These are phyloP conservation scores for Macheiramphus alcinus DNA, from an alignment of 2,113 vertebrate species.

Conservation along the genomic window DNA sequence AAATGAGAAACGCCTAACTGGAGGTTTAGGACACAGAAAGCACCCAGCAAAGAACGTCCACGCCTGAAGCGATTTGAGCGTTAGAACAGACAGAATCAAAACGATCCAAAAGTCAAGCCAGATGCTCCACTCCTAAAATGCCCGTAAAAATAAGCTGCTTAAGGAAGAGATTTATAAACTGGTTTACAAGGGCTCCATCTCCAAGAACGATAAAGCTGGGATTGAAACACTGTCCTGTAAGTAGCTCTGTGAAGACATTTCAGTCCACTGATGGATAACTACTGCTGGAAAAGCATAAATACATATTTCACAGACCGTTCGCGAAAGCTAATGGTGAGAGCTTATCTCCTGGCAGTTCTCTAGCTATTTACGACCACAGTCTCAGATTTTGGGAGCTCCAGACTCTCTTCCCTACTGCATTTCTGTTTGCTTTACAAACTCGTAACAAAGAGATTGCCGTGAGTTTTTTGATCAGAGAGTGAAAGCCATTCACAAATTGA, in stretches of 20 bases:
- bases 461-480: background rate
- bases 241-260: background rate
- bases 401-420: background rate
- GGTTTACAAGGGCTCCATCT: background rate
- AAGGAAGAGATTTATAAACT: background rate
- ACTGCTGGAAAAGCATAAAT: background rate
- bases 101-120: background rate
- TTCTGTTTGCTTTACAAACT: background rate
- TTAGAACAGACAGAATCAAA: background rate
- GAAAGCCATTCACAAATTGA: background rate
- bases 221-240: background rate
- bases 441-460: background rate
- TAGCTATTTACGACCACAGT: background rate
- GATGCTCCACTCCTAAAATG: background rate
- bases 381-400: background rate
- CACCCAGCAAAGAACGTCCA: background rate
- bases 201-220: background rate
- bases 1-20: background rate
- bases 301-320: background rate
- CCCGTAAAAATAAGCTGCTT: background rate
- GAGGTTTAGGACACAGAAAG: background rate
- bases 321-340: background rate
- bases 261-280: background rate
- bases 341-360: background rate
- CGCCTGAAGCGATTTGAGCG: background rate